phyloP scores from a whole-genome alignment of 2,113 vertebrate genomes.

The Callipepla squamata region DNA sequence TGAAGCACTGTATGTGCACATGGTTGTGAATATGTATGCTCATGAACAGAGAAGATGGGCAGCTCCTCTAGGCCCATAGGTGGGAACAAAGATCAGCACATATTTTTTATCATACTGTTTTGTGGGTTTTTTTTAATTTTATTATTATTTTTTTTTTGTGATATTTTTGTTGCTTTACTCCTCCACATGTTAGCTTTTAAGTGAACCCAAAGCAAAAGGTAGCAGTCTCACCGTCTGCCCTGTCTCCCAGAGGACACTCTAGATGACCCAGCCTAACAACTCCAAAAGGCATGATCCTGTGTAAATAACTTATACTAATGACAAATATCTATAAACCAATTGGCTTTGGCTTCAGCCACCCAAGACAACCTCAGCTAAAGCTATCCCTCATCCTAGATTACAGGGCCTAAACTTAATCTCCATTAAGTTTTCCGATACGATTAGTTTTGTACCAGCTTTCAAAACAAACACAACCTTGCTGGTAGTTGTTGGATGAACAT shows the following conservation, averaged over 20 bases:
- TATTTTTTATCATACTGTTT: neutral
- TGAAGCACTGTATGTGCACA: neutral
- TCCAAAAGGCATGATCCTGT: neutral
- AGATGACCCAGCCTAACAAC: neutral
- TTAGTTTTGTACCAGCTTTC: neutral
- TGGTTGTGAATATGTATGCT: slow-evolving; percentile 5
- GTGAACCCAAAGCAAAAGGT: neutral
- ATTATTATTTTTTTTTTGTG: neutral
- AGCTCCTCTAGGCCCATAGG: neutral
- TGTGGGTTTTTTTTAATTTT: too few relatives aligned
- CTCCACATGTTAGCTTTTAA: neutral
- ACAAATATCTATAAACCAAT: neutral
- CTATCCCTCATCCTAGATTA: neutral
- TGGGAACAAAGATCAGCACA: slow-evolving; percentile 2
- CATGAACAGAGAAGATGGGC: neutral
- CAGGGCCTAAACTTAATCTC: neutral
- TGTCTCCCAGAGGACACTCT: neutral
- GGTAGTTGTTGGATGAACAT: neutral
- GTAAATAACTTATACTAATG: neutral
- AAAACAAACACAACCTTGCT: slow-evolving; percentile 2
- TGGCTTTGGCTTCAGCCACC: neutral
- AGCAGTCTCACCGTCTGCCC: neutral
- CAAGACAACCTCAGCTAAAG: neutral
- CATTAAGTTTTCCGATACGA: neutral
- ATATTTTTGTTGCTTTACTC: neutral